A percentile compares a stretch with the other conserved stretches of the same genome.
phyloP scores from a whole-genome alignment of 2,113 vertebrate genomes.

The Tamias sibiricus region DNA sequence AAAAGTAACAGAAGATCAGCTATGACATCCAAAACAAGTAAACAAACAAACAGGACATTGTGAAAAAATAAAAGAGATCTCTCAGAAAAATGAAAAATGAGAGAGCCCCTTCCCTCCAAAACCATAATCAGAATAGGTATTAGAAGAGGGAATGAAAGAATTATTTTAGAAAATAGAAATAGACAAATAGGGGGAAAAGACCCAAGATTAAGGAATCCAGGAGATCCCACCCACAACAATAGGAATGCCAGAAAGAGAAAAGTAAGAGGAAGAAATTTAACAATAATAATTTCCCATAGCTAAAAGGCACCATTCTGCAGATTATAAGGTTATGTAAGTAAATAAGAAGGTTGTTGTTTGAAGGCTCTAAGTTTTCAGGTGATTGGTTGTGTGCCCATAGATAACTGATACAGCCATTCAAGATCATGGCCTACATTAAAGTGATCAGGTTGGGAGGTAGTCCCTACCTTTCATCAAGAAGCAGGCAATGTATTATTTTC shows the following conservation, averaged over 20 bases:
- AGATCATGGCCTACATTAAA: not conserved
- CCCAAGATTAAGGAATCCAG: not conserved
- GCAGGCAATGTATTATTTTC: not conserved
- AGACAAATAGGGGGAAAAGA: not conserved
- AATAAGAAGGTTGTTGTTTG: not conserved
- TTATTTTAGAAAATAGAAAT: conserved; percentile 1
- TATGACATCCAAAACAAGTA: not conserved
- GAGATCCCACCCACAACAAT: not conserved
- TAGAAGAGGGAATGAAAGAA: not conserved
- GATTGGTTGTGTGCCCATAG: not conserved
- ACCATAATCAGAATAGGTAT: not conserved
- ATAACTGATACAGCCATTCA: not conserved
- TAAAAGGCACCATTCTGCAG: not conserved
- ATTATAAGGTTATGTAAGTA: not conserved
- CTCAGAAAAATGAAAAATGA: conserved; percentile 16
- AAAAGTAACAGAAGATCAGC: not conserved
- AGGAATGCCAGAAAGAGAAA: not conserved
- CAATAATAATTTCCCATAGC: not conserved
- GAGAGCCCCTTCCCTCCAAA: not conserved
- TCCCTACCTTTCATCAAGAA: not conserved
- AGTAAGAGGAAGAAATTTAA: not conserved
- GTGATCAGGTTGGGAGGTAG: not conserved
- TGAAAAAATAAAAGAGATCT: not conserved
- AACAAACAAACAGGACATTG: not conserved
- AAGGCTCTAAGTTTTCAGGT: not conserved